A percentile compares a stretch with the other conserved stretches of the same genome.
phyloP scores from a whole-genome alignment of 2,888 invertebrate genomes.

The Myopa tessellatipennis region DNA sequence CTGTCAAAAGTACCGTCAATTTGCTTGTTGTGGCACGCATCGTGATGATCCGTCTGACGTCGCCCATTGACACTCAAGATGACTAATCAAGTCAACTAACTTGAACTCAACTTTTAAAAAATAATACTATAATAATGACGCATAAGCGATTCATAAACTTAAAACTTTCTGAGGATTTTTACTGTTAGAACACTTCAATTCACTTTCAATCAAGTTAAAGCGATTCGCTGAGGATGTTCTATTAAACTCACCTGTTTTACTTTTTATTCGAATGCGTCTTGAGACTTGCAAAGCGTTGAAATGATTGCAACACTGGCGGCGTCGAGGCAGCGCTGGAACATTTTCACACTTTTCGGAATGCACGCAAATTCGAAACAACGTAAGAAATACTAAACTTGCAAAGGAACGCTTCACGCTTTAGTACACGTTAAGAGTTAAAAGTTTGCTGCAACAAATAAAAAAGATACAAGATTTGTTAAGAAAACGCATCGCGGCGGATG shows the following conservation, averaged over 20 bases:
- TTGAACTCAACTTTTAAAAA: too few species aligned
- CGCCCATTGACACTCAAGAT: too few species aligned
- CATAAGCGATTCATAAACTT: too few species aligned
- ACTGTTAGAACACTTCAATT: too few species aligned
- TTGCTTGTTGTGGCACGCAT: too few species aligned
- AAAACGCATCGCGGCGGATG: not conserved
- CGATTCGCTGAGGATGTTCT: not conserved
- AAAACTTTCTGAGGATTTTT: too few species aligned
- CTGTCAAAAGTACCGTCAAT: too few species aligned
- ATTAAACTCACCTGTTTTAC: slow-evolving; percentile 14
- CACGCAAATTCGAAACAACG: not conserved
- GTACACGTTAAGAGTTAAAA: not conserved
- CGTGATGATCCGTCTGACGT: too few species aligned
- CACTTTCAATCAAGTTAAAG: too few species aligned
- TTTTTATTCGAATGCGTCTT: not conserved
- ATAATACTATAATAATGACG: too few species aligned
- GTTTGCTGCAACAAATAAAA: slow-evolving; percentile 7
- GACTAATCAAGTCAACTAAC: too few species aligned
- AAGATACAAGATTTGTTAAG: not conserved
- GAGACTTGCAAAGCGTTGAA: not conserved
- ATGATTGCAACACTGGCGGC: slow-evolving; percentile 2
- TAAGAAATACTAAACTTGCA: not conserved
- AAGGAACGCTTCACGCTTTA: not conserved
- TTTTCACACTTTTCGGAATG: not conserved
- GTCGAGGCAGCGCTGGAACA: not conserved